Base-by-base conservation (phyloP, 2,113 vertebrate species). In the Tenebrosternarchus preto region DNA sequence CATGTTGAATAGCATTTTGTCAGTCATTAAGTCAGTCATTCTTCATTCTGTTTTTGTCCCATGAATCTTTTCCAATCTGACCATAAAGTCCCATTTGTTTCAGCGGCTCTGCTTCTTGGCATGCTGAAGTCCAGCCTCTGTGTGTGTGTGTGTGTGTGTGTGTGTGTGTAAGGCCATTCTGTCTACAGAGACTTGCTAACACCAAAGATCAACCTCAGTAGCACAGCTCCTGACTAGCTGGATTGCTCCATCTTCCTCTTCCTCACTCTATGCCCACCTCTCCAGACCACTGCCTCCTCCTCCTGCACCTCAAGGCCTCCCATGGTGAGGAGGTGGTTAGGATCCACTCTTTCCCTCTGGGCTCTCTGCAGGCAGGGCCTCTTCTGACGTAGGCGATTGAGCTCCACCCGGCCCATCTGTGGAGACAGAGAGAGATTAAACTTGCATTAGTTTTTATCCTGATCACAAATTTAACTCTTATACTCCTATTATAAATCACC, bases 261-360 rank as follows among this genome's bases (percentile, higher is more conserved):
- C 11, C 46, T 20, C 4, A 67, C 29, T 0, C 0, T 67, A 12
- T 12, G 1, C 12, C 36, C 53, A 22, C 25, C n/a, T 25, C 43
- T 82, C 57, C 75, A 6, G 2, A 33, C 29, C 46, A 29, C 17
- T 33, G 43, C 0, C 84, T 43, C 53, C 72, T 24, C 50, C 11
- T 64, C 68, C 75, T 55, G 46, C 76, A 77, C 68, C 39, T 69
- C 82, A 83, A 56, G 64, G 77, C 83, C 84, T 80, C 57, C 2
- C 63, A 78, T 80, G 83, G 77, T 86, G 36, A 66, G 72, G 29
- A 8, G 82, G 63, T 66, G 59, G 85, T 93, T 95, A 95, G 33
- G 94, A 95, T 4, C 93, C 93, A 78, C 94, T 93, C 75, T 93
- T 95, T 71, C 89, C 92, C 81, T 95, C 93, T 0, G 93, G 90